These are phyloP conservation scores for Argyresthia albistria DNA, from an alignment of 2,888 invertebrate genomes.

Conservation along the genomic window DNA sequence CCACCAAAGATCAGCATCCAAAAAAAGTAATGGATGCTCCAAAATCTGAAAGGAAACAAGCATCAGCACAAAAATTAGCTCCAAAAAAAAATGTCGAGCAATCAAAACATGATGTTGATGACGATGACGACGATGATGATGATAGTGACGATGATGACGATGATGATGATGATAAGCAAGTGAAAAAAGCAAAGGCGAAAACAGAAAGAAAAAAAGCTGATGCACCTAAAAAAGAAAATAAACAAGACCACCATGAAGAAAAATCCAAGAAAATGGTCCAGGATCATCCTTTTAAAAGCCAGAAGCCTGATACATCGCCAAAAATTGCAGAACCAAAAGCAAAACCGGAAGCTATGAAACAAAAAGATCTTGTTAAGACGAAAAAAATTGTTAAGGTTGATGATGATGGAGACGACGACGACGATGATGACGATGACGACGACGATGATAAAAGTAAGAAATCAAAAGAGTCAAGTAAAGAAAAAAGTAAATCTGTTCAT, in stretches of 20 bases:
- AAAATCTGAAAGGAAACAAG: conserved; percentile 3
- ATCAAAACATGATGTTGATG: conserved; percentile 9
- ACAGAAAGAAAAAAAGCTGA: not conserved
- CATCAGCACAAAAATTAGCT: not conserved
- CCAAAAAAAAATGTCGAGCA: not conserved
- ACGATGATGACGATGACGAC: conserved; percentile 10
- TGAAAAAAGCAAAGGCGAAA: conserved; percentile 4
- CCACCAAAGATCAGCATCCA: conserved; percentile 3
- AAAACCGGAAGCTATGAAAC: conserved; percentile 6
- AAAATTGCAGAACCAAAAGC: not conserved
- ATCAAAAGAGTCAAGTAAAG: not conserved
- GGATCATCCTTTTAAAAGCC: too few species aligned
- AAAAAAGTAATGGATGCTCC: conserved; percentile 5
- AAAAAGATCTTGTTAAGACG: conserved; percentile 6
- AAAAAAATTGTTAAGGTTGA: conserved; percentile 9
- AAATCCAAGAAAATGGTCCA: too few species aligned
- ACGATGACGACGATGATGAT: conserved; percentile 16
- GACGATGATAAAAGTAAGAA: not conserved
- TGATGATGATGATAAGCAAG: conserved; percentile 11
- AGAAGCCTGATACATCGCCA: not conserved
- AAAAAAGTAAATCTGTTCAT: conserved; percentile 7
- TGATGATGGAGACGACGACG: conserved; percentile 12
- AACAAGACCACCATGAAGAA: not conserved
- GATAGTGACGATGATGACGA: conserved; percentile 15
- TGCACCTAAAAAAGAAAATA: not conserved